phyloP scores from a whole-genome alignment of 1,140 invertebrate genomes.

The Drosophila nasuta region DNA sequence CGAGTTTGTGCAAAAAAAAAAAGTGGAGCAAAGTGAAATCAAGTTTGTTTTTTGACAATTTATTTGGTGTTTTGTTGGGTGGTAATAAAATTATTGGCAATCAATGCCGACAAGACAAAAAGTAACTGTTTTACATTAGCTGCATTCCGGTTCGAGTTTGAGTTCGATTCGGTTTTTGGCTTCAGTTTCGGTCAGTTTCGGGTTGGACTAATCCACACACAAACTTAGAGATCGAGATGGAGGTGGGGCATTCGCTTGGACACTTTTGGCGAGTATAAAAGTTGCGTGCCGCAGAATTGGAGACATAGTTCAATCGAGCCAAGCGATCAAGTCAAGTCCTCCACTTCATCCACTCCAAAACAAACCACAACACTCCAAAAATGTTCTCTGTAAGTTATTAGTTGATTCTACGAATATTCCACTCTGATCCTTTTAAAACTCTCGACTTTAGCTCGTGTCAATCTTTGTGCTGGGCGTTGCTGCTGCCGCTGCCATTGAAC shows the following conservation, averaged over 20 bases:
- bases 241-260: conserved; percentile 29
- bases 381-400: conserved; percentile 77
- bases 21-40: conserved; percentile 39
- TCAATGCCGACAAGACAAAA: conserved; percentile 54
- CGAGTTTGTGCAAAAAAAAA: conserved; percentile 1
- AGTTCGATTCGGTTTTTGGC: conserved; percentile 6
- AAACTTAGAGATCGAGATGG: background rate
- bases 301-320: conserved; percentile 82
- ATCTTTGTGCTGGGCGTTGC: conserved; percentile 73
- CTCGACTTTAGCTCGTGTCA: conserved; percentile 61
- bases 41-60: conserved; percentile 31
- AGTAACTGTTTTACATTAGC: conserved; percentile 72
- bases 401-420: background rate
- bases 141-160: conserved; percentile 66
- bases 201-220: conserved; percentile 43
- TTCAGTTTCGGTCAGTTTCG: background rate
- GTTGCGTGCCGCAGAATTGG: conserved; percentile 69
- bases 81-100: conserved; percentile 39
- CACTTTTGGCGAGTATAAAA: conserved; percentile 70
- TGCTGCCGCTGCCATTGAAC: conserved; percentile 74
- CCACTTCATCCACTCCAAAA: conserved; percentile 18
- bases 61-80: conserved; percentile 28
- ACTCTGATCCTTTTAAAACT: background rate
- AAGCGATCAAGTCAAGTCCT: conserved; percentile 49
- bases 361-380: conserved; percentile 34